Evolutionary conservation across 2,113 vertebrate species (phyloP), one percentile per base, ranked within the genome.

Genomic region (Pyxicephalus adspersus): DNA sequence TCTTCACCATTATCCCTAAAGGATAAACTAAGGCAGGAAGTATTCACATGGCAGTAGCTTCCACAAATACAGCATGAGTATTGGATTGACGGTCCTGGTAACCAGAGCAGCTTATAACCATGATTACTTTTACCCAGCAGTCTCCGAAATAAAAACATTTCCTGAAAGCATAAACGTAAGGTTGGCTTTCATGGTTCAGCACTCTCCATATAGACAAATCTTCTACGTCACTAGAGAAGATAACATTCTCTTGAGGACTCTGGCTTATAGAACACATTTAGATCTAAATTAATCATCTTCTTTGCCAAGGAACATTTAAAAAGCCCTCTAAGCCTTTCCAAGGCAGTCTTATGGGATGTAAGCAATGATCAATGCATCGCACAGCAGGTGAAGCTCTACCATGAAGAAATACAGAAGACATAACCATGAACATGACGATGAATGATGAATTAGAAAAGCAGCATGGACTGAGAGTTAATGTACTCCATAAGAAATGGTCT

Each of bases 271-370:
- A 55, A 74, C 25, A 65, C 68, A 64, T 64, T 54, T 45, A 66
- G 26, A 23, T 54, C 50, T 66, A 68, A 79, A 79, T 60, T 55
- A 79, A 78, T 67, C 28, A 66, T 22, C 17, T 5, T 31, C 63
- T 23, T 25, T 54, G 55, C 54, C n/a, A 79, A 20, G 3, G 60
- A 68, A 60, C 52, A 55, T 60, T 58, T 38, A 57, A 28, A 26
- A 58, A 60, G 29, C 23, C 77, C 34, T 68, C 29, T 16, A 55
- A 77, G 23, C 28, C n/a, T 20, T 50, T 51, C 7, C 45, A 57
- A 68, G 28, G 60, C 17, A 13, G 22, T n/a, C 6, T 34, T 60
- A 64, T 3, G 7, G 4, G 26, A 29, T 28, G 20, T 25, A 20
- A 65, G 17, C 26, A 23, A 26, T 22, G 34, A 58, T 80, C 67